A percentile compares a stretch with the other conserved stretches of the same genome.
Conservation (phyloP, 2,888 invertebrate genomes). For the Trachelus stipa region DNA sequence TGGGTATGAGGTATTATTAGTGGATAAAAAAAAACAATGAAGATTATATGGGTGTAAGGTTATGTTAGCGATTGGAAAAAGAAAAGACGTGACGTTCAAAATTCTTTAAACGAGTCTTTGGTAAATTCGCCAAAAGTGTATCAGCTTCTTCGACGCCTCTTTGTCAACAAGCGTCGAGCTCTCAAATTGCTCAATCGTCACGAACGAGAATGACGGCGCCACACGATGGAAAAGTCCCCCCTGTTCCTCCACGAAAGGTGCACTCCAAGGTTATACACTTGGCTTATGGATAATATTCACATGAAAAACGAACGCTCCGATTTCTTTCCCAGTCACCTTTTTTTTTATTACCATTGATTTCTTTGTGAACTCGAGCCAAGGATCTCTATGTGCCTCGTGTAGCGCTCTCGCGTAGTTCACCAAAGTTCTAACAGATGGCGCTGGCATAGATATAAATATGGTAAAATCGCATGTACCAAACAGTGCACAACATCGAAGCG, state of each 20-base stretch:
- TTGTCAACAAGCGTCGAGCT: not conserved
- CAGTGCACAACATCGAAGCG: constrained; percentile 64
- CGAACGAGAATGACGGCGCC: not conserved
- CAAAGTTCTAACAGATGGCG: not conserved
- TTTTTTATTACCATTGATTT: not conserved
- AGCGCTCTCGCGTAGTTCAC: not conserved
- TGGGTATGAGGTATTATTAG: not conserved
- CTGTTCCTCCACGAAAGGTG: not conserved
- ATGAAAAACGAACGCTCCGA: not conserved
- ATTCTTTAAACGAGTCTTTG: not conserved
- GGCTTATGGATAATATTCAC: not conserved
- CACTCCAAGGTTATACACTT: not conserved
- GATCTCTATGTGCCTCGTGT: not conserved
- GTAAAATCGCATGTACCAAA: constrained; percentile 22
- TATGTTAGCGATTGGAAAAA: not conserved
- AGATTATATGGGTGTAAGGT: not conserved
- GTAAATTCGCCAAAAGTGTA: not conserved
- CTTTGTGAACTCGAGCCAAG: not conserved
- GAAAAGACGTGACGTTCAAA: not conserved
- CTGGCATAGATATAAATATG: not conserved
- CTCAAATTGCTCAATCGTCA: not conserved
- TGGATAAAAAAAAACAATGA: not conserved
- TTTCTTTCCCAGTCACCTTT: not conserved
- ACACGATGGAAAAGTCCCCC: not conserved
- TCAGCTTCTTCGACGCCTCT: not conserved